Conservation (phyloP, 2,888 invertebrate genomes). For the Bruchidius siliquastri region DNA sequence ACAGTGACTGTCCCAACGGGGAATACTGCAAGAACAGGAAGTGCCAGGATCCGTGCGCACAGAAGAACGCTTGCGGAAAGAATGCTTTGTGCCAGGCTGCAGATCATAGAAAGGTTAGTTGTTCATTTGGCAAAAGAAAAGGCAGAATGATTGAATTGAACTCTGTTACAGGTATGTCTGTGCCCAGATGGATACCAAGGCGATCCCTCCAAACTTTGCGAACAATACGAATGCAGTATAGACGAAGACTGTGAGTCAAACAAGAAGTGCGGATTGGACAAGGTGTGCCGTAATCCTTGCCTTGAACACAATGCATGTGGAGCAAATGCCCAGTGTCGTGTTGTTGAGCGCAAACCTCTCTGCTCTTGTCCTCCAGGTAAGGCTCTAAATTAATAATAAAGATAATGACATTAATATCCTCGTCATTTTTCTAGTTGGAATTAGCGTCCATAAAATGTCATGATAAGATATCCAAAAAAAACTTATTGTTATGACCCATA, state of each 20-base stretch:
- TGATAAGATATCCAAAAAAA: no score
- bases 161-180: conserved; percentile 56
- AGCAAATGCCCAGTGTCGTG: conserved; percentile 77
- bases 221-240: conserved; percentile 69
- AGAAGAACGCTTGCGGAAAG: conserved; percentile 68
- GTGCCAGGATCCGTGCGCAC: conserved; percentile 67
- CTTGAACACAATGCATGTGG: conserved; percentile 72
- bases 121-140: no score
- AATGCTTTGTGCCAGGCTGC: conserved; percentile 76
- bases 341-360: conserved; percentile 69
- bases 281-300: conserved; percentile 81
- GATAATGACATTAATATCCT: no score
- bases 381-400: neutral
- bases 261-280: conserved; percentile 66
- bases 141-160: no score
- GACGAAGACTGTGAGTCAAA: conserved; percentile 74
- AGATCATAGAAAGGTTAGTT: conserved; percentile 63
- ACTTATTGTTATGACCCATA: no score
- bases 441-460: no score
- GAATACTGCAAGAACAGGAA: conserved; percentile 67
- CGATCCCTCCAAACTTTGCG: conserved; percentile 71
- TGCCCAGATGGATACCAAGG: conserved; percentile 84
- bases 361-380: conserved; percentile 66
- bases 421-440: no score
- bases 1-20: conserved; percentile 73